These are phyloP conservation scores for Parasteatoda tepidariorum DNA, from an alignment of 1,140 invertebrate genomes.

Conservation along the genomic window DNA sequence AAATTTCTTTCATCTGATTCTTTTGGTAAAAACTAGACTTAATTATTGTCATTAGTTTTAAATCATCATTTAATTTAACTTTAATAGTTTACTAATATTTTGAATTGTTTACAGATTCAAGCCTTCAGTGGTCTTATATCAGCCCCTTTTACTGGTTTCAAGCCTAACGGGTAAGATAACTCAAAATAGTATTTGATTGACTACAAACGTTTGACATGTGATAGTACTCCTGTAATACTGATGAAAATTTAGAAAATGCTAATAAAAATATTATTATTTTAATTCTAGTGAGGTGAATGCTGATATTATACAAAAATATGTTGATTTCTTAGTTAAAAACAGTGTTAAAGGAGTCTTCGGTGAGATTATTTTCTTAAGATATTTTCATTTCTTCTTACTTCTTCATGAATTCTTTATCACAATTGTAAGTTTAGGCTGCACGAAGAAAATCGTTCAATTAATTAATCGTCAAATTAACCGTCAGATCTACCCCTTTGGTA, in stretches of 20 bases:
- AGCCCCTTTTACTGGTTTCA: constrained; percentile 78
- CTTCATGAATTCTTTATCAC: too few relatives aligned
- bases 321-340: constrained; percentile 72
- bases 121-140: constrained; percentile 73
- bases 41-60: too few relatives aligned
- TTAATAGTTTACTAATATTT: too few relatives aligned
- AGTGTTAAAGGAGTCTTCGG: constrained; percentile 76
- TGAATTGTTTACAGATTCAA: constrained; percentile 30
- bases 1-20: too few relatives aligned
- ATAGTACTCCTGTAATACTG: neutral
- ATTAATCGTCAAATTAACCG: too few relatives aligned
- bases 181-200: too few relatives aligned
- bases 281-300: constrained; percentile 71
- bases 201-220: too few relatives aligned
- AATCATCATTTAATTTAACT: too few relatives aligned
- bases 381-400: neutral
- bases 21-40: too few relatives aligned
- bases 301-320: constrained; percentile 74
- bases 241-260: neutral
- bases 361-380: constrained; percentile 66
- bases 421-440: too few relatives aligned
- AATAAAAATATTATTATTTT: constrained; percentile 58
- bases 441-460: too few relatives aligned
- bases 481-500: too few relatives aligned
- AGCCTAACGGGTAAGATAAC: constrained; percentile 72